These are phyloP conservation scores for Tetranychus piercei DNA, from an alignment of 2,888 invertebrate species.

Conservation along the genomic window DNA sequence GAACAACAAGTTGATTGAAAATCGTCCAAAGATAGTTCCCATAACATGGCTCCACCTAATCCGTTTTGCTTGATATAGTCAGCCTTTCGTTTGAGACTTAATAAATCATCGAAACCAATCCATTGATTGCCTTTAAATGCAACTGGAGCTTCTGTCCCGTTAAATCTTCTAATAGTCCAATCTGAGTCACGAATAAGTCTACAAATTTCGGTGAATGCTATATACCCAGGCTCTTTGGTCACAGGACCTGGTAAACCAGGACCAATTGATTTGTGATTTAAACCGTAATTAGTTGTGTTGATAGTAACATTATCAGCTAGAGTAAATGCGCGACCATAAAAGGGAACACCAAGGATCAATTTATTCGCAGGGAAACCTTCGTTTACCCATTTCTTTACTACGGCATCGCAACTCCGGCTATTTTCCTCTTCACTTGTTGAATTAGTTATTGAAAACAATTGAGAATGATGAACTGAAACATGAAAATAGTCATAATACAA, in stretches of 20 bases:
- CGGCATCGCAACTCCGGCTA: conserved; percentile 47
- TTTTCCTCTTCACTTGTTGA: neutral
- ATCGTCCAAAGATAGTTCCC: conserved; percentile 85
- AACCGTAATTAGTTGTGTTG: neutral
- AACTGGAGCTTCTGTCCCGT: conserved; percentile 62
- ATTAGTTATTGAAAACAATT: conserved; percentile 58
- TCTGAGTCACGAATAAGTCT: conserved; percentile 66
- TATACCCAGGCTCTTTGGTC: conserved; percentile 73
- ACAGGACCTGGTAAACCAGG: conserved; percentile 52
- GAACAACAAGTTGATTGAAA: conserved; percentile 69
- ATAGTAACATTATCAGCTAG: conserved; percentile 37
- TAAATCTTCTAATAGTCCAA: conserved; percentile 40
- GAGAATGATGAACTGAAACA: conserved; percentile 72
- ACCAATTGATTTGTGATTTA: neutral
- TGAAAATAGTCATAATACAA: conserved; percentile 82
- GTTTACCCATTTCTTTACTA: conserved; percentile 33
- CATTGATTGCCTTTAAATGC: conserved; percentile 70
- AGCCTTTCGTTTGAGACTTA: conserved; percentile 59
- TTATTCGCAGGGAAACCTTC: conserved; percentile 33
- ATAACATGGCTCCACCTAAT: conserved; percentile 76
- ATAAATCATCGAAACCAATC: conserved; percentile 79
- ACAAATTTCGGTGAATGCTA: conserved; percentile 86
- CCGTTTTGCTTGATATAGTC: conserved; percentile 64
- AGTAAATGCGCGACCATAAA: conserved; percentile 72
- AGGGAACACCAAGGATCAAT: conserved; percentile 34